These are phyloP conservation scores for Ophonus ardosiacus DNA, from an alignment of 2,888 invertebrate genomes.

Conservation along the genomic window DNA sequence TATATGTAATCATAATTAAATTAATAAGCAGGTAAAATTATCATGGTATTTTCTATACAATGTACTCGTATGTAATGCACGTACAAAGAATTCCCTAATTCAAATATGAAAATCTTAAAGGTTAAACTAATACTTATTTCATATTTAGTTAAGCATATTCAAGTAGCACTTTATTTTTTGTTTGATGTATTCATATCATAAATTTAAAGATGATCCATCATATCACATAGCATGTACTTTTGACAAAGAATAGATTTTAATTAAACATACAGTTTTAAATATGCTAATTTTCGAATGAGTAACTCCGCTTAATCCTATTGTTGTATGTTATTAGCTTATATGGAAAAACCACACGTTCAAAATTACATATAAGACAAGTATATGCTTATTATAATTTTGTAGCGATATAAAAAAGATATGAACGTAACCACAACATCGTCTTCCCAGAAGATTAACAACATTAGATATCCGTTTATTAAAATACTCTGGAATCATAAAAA, in stretches of 20 bases:
- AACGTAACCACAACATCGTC: constrained; percentile 13
- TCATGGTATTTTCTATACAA: too few species aligned
- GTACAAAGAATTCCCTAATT: too few species aligned
- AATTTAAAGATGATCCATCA: background rate
- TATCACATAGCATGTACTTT: background rate
- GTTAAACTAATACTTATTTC: too few species aligned
- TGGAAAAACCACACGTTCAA: constrained; percentile 34
- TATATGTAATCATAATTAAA: too few species aligned
- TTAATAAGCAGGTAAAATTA: too few species aligned
- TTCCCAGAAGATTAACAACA: constrained; percentile 14
- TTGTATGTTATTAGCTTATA: constrained; percentile 5
- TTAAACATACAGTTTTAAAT: background rate
- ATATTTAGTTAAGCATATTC: background rate
- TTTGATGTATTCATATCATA: background rate
- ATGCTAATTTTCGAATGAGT: constrained; percentile 20
- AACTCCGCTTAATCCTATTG: constrained; percentile 5
- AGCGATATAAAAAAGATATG: background rate
- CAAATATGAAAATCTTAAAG: too few species aligned
- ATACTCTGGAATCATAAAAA: constrained; percentile 18
- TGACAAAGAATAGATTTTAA: background rate
- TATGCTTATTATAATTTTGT: constrained; percentile 43
- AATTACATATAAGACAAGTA: constrained; percentile 19
- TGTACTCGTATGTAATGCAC: too few species aligned
- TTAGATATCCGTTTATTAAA: constrained; percentile 27
- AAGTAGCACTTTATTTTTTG: background rate